A percentile compares a stretch with the other conserved stretches of the same genome.
Evolutionary conservation across 2,113 vertebrate species (phyloP).

Genomic region (Datnioides undecimradiatus): DNA sequence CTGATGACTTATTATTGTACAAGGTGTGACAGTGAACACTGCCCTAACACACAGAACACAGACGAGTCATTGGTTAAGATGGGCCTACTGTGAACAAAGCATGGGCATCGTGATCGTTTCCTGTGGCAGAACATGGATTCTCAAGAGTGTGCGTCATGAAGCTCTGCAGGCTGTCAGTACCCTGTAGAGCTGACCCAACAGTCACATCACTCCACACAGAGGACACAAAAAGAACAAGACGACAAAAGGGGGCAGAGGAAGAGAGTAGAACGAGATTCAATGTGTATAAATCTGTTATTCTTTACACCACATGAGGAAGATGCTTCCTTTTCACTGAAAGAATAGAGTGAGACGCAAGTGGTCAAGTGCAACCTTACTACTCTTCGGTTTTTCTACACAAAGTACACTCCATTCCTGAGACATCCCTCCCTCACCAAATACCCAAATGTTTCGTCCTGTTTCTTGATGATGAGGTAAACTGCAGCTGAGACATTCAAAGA

Average conservation of each 20-base stretch:
- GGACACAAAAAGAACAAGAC: constrained; percentile 35
- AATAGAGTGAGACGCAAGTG: constrained; percentile 27
- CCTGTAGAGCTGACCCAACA: constrained; percentile 17
- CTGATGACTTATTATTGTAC: constrained; percentile 77
- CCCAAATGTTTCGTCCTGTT: constrained; percentile 9
- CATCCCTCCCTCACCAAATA: constrained; percentile 24
- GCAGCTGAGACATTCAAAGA: constrained; percentile 26
- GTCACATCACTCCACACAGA: constrained; percentile 6
- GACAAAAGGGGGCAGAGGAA: constrained; percentile 39
- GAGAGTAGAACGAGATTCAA: constrained; percentile 21
- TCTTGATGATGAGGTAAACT: constrained; percentile 15
- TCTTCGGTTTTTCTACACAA: constrained; percentile 33
- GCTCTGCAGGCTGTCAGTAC: background rate
- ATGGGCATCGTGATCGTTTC: background rate
- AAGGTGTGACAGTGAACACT: constrained; percentile 75
- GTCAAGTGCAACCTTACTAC: background rate
- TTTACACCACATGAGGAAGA: constrained; percentile 40
- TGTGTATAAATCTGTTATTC: constrained; percentile 47
- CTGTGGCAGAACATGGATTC: background rate
- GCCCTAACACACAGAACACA: constrained; percentile 75
- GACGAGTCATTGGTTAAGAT: constrained; percentile 55
- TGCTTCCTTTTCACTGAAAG: constrained; percentile 38
- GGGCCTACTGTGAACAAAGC: constrained; percentile 20
- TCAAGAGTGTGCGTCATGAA: background rate
- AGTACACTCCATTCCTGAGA: constrained; percentile 40